Conservation (phyloP, 2,113 vertebrate genomes). For the Blennius ocellaris region DNA sequence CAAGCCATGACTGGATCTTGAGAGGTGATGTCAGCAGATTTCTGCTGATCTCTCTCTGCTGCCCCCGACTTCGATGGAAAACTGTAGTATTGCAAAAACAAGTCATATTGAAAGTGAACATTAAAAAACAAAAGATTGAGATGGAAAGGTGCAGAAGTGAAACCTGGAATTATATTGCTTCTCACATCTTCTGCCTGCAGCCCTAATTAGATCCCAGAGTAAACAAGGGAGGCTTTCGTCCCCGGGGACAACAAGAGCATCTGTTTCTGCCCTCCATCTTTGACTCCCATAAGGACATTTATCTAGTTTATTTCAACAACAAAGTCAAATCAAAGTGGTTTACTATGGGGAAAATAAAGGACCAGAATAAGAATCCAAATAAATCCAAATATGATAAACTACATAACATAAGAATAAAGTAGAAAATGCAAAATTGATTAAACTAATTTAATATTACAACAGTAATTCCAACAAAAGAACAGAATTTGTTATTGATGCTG, state of each 20-base stretch:
- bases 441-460: too few species aligned
- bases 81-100: constrained; percentile 74
- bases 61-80: constrained; percentile 66
- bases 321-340: neutral
- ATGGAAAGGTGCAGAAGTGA: neutral
- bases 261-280: constrained; percentile 27
- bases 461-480: too few species aligned
- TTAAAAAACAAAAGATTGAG: constrained; percentile 3
- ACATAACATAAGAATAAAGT: neutral
- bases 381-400: neutral
- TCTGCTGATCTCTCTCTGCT: constrained; percentile 68
- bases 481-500: too few species aligned
- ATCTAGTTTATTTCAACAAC: neutral
- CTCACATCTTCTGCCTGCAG: constrained; percentile 25
- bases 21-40: constrained; percentile 86
- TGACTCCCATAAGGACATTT: neutral
- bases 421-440: too few species aligned
- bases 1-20: constrained; percentile 77
- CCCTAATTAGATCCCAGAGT: constrained; percentile 30
- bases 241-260: constrained; percentile 19
- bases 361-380: neutral
- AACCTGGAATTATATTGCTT: constrained; percentile 11
- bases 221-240: constrained; percentile 19
- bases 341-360: neutral
- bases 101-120: neutral